Evolutionary conservation across 1,140 invertebrate species (phyloP).

Genomic region (Chelonus insularis): DNA sequence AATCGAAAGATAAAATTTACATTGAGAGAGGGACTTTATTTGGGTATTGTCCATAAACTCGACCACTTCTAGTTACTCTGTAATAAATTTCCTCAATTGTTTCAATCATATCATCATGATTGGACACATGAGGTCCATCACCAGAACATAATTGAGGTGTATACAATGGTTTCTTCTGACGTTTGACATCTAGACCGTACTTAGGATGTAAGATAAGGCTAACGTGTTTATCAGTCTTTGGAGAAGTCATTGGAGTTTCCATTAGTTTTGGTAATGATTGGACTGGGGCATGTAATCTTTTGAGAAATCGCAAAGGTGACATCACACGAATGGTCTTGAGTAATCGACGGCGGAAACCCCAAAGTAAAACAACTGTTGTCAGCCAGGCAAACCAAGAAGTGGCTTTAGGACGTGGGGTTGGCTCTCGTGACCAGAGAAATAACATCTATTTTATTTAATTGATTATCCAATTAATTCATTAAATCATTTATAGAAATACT

Average conservation of each 20-base stretch:
- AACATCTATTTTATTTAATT: constrained; percentile 43
- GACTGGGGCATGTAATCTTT: constrained; percentile 7
- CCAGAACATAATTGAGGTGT: constrained; percentile 37
- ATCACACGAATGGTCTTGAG: constrained; percentile 38
- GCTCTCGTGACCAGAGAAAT: constrained; percentile 47
- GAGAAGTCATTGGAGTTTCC: constrained; percentile 15
- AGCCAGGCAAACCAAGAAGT: constrained; percentile 54
- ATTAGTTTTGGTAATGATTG: no score
- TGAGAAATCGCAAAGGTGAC: constrained; percentile 40
- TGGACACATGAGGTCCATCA: constrained; percentile 40
- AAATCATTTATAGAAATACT: no score
- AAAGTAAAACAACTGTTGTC: constrained; percentile 45
- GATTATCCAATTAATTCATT: no score
- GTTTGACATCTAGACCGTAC: constrained; percentile 33
- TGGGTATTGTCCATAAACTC: constrained; percentile 52
- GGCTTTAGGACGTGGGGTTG: constrained; percentile 34
- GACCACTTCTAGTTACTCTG: constrained; percentile 53
- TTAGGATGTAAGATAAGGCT: constrained; percentile 31
- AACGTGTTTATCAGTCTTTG: background rate
- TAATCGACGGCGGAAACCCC: constrained; percentile 45
- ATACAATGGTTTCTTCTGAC: constrained; percentile 41
- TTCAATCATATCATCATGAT: constrained; percentile 24
- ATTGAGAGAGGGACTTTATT: constrained; percentile 24
- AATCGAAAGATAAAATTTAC: background rate
- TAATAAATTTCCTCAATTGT: constrained; percentile 43